A percentile compares a stretch with the other conserved stretches of the same genome.
phyloP scores from a whole-genome alignment of 2,888 invertebrate species.

The Plebejus argus region DNA sequence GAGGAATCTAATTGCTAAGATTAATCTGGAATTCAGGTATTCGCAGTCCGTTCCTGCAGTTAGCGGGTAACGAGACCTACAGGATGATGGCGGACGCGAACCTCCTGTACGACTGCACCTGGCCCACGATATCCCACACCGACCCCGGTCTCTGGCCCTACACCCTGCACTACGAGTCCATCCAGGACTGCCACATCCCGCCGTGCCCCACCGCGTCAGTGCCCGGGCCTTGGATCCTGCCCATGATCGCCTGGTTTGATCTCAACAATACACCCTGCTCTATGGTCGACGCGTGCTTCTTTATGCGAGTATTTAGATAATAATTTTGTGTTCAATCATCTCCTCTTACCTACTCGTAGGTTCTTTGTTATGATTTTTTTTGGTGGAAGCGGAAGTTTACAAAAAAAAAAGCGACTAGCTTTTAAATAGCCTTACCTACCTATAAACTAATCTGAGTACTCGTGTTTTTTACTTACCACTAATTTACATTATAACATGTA shows the following conservation, averaged over 20 bases:
- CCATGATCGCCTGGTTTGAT: slow-evolving; percentile 82
- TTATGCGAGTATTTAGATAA: slow-evolving; percentile 59
- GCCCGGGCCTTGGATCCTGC: slow-evolving; percentile 84
- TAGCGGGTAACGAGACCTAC: slow-evolving; percentile 80
- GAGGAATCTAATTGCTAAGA: background rate
- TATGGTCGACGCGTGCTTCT: slow-evolving; percentile 78
- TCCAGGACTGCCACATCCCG: slow-evolving; percentile 78
- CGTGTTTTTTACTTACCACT: too few species aligned
- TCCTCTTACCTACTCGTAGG: too few species aligned
- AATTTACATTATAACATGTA: too few species aligned
- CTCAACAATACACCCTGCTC: slow-evolving; percentile 72
- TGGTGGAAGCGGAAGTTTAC: too few species aligned
- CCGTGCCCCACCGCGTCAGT: slow-evolving; percentile 81
- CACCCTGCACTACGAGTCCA: slow-evolving; percentile 82
- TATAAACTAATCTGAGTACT: too few species aligned
- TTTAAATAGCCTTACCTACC: too few species aligned
- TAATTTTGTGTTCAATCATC: too few species aligned
- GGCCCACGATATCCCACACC: slow-evolving; percentile 72
- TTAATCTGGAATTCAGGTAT: slow-evolving; percentile 54
- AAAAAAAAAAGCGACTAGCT: too few species aligned
- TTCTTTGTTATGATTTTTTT: too few species aligned
- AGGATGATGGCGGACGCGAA: slow-evolving; percentile 73
- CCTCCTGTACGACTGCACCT: slow-evolving; percentile 82
- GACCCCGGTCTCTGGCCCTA: slow-evolving; percentile 84
- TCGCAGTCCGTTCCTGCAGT: slow-evolving; percentile 80